Percentiles rank a stretch among this genome's conserved stretches.
These are phyloP conservation scores for Bombyx mandarina DNA, from an alignment of 1,140 invertebrate species.

Conservation along the genomic window DNA sequence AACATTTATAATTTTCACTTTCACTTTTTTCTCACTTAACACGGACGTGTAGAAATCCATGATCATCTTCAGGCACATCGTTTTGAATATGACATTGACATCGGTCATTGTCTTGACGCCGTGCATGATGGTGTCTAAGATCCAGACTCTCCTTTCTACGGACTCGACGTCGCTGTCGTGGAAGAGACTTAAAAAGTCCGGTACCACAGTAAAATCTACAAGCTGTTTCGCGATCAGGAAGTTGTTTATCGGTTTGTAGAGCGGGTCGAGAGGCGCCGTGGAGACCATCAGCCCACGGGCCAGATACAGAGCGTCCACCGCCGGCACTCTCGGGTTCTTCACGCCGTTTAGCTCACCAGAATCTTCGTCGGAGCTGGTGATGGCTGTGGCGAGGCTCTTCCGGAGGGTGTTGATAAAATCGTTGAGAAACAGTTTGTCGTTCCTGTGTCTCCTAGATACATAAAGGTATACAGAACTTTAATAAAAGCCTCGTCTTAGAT, in stretches of 20 bases:
- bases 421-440: constrained; percentile 63
- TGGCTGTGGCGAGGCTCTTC: constrained; percentile 49
- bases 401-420: constrained; percentile 58
- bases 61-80: constrained; percentile 71
- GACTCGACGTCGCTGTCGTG: constrained; percentile 78
- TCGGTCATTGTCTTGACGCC: constrained; percentile 72
- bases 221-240: constrained; percentile 80
- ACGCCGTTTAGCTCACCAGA: constrained; percentile 16
- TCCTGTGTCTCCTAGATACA: constrained; percentile 63
- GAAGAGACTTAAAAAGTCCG: constrained; percentile 82
- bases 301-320: constrained; percentile 79
- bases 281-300: constrained; percentile 76
- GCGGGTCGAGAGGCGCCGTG: constrained; percentile 76
- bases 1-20: constrained; percentile 75
- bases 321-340: constrained; percentile 72
- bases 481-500: too few relatives aligned
- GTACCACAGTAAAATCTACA: constrained; percentile 79
- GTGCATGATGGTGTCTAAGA: constrained; percentile 77
- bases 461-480: background rate
- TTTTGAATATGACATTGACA: constrained; percentile 65
- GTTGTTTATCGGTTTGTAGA: constrained; percentile 78
- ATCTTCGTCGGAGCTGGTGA: constrained; percentile 17
- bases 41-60: constrained; percentile 69
- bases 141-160: constrained; percentile 75
- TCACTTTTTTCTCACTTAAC: constrained; percentile 65